Base-by-base conservation (phyloP, 2,113 vertebrate genomes). In the Chaetorhynchus papuensis region DNA sequence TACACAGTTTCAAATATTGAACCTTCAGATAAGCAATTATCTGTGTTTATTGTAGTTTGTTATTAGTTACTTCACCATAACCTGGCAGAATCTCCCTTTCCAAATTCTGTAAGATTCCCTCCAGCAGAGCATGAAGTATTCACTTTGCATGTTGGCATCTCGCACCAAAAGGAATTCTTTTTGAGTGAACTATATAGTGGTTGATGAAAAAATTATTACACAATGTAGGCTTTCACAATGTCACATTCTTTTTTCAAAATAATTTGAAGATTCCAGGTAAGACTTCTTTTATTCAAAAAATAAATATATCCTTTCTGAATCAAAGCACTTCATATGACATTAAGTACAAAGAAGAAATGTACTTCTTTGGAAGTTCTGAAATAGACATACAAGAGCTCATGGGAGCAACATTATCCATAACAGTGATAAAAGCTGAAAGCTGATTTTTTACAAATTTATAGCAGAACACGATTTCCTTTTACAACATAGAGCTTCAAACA, bases 241-340 rank as follows among this genome's bases (percentile, higher is more conserved):
- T 83, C 74, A 87, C 72, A 10, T 57, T 70, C 80, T 81, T 69
- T 70, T 70, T 53, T 30, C 84, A 95, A 97, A 96, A 96, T 74
- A 96, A 94, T 81, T 89, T 54, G 87, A 93, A 95, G 64, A 87
- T 69, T 90, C 91, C 71, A 86, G 89, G 91, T 95, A 98, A 98
- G 97, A 97, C 64, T 95, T 90, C 92, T 97, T 98, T 98, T 98
- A 98, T 98, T 98, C 97, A 96, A 98, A 98, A 98, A 98, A 98
- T 98, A 98, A 98, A 98, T 98, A 98, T 98, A 96, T 98, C 83
- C 96, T 97, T 97, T 97, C 96, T 98, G 97, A 97, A 74, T 98
- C 85, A 90, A 95, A 97, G 97, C 90, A 97, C 98, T 97, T 98
- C 96, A 97, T 97, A 96, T 96, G 95, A 97, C 97, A 94, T 95